These are phyloP conservation scores for Diachrysia chrysitis DNA, from an alignment of 2,888 invertebrate species.

Conservation along the genomic window DNA sequence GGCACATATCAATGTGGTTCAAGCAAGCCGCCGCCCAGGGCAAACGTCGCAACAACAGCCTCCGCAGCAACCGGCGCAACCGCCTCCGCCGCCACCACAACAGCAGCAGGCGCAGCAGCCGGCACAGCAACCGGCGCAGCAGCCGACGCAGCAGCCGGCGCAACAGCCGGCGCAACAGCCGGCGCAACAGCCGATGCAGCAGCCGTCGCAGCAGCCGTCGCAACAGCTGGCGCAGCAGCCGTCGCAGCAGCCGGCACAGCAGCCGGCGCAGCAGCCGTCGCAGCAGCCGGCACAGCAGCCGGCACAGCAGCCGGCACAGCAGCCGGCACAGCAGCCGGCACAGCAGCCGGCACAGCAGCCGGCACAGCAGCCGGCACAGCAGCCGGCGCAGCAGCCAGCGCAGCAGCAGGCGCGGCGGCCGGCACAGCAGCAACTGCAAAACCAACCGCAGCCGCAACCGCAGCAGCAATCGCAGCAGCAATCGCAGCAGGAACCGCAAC, in stretches of 20 bases:
- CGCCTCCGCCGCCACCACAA: conserved; percentile 45
- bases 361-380: conserved; percentile 8
- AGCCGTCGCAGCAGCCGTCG: conserved; percentile 1
- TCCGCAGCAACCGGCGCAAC: conserved; percentile 27
- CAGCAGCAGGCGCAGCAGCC: conserved; percentile 34
- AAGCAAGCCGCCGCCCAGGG: conserved; percentile 62
- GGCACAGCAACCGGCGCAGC: background rate
- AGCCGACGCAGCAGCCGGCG: background rate
- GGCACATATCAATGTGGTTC: conserved; percentile 78
- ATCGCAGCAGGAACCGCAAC: too few species aligned
- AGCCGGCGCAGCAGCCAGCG: conserved; percentile 12
- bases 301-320: conserved; percentile 2
- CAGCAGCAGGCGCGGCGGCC: background rate
- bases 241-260: conserved; percentile 14
- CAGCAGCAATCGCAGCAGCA: conserved; percentile 1
- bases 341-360: conserved; percentile 7
- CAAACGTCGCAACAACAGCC: conserved; percentile 24
- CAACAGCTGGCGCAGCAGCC: conserved; percentile 1
- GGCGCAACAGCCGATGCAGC: background rate
- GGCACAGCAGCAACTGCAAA: background rate
- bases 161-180: conserved; percentile 6
- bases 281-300: background rate
- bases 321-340: background rate
- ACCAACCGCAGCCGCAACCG: background rate
- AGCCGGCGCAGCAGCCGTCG: background rate